Percentiles rank a stretch among this genome's conserved stretches.
These are phyloP conservation scores for Candoia aspera DNA, from an alignment of 2,113 vertebrate genomes.

Conservation along the genomic window DNA sequence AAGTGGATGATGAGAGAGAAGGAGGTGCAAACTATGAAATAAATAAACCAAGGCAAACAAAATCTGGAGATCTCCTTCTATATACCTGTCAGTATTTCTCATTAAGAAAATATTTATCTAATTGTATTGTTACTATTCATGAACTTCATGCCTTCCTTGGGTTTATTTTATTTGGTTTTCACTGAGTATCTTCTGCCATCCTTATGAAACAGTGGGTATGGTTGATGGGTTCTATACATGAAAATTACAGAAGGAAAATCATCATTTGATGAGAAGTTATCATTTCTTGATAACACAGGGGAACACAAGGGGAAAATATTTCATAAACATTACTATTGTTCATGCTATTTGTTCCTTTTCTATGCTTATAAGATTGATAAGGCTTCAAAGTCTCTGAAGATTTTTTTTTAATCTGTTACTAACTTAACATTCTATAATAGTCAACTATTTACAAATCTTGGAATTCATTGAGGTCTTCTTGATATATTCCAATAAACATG, in stretches of 20 bases:
- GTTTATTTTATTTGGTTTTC: slow-evolving; percentile 58
- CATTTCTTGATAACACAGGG: background rate
- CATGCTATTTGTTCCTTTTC: background rate
- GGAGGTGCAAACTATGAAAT: slow-evolving; percentile 65
- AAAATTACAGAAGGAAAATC: background rate
- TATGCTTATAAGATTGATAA: background rate
- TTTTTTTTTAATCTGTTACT: background rate
- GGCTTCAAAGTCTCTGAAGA: background rate
- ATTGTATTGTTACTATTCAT: slow-evolving; percentile 60
- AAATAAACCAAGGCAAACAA: slow-evolving; percentile 64
- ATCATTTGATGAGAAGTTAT: background rate
- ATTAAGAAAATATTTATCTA: slow-evolving; percentile 58
- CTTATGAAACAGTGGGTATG: background rate
- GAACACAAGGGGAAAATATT: background rate
- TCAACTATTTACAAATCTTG: background rate
- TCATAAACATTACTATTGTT: too few species aligned
- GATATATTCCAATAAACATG: background rate
- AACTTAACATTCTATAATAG: background rate
- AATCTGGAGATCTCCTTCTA: slow-evolving; percentile 61
- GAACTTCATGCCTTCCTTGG: slow-evolving; percentile 55
- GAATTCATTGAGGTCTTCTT: background rate
- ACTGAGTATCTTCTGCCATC: slow-evolving; percentile 50
- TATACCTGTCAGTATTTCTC: slow-evolving; percentile 62
- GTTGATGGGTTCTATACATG: background rate
- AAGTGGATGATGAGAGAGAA: slow-evolving; percentile 62